Conservation (phyloP, 2,888 invertebrate genomes). For the Frankliniella intonsa region DNA sequence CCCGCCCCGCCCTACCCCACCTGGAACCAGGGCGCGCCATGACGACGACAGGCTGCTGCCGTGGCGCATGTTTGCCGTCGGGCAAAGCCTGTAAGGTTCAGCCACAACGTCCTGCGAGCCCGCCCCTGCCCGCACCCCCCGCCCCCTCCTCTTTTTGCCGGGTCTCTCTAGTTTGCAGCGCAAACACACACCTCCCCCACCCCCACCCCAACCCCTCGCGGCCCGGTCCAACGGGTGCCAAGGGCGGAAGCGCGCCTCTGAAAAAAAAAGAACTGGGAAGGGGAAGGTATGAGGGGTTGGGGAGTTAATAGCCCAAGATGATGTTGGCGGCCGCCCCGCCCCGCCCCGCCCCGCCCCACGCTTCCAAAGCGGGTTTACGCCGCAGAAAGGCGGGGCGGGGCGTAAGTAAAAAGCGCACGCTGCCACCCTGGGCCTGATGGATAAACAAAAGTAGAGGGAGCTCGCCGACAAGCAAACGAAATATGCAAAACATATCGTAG, state of each 20-base stretch:
- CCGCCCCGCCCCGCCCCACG: not conserved
- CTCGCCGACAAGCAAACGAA: too few relatives aligned
- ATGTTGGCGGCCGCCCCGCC: not conserved
- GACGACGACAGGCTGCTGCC: too few relatives aligned
- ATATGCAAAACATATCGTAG: too few relatives aligned
- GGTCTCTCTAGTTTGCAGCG: not conserved
- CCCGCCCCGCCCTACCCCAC: too few relatives aligned
- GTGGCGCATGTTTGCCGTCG: too few relatives aligned
- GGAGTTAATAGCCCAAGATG: not conserved
- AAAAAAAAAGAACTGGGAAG: not conserved
- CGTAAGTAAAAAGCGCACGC: not conserved
- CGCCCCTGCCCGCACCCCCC: not conserved
- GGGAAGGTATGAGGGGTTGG: not conserved
- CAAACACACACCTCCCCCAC: not conserved
- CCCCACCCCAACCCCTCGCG: not conserved
- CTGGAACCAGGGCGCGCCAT: too few relatives aligned
- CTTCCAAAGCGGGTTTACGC: not conserved
- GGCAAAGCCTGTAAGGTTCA: too few relatives aligned
- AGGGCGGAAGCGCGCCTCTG: not conserved
- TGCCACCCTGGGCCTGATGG: too few relatives aligned
- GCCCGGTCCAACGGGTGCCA: not conserved
- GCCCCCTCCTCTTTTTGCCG: not conserved
- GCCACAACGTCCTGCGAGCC: too few relatives aligned
- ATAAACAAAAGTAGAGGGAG: too few relatives aligned
- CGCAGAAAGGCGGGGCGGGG: not conserved